Evolutionary conservation across 1,140 invertebrate species (phyloP).

Genomic region (Panulirus ornatus): DNA sequence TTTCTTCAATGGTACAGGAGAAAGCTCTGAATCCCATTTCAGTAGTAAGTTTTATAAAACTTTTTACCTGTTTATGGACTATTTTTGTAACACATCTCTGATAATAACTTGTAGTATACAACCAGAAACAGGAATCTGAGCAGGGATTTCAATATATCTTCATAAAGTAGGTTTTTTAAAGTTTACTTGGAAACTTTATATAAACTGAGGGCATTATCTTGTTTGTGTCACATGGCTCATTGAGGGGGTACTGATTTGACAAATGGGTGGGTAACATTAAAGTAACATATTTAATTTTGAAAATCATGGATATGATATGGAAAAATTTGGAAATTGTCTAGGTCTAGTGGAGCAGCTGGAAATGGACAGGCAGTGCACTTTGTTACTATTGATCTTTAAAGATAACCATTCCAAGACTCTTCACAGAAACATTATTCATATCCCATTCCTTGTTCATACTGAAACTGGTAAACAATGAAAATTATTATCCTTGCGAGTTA

Average conservation of each 20-base stretch:
- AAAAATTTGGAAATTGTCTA: neutral
- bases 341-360: neutral
- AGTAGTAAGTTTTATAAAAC: neutral
- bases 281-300: neutral
- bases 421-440: neutral
- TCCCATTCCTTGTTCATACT: neutral
- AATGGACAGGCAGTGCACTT: neutral
- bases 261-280: neutral
- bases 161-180: neutral
- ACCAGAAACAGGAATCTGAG: slow-evolving; percentile 15
- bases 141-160: neutral
- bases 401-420: neutral
- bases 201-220: slow-evolving; percentile 8
- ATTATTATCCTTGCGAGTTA: neutral
- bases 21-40: neutral
- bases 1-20: neutral
- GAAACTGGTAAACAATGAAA: neutral
- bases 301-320: neutral
- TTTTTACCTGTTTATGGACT: neutral
- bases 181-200: neutral
- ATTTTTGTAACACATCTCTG: slow-evolving; percentile 3
- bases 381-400: neutral
- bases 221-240: too few species aligned
- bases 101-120: neutral
- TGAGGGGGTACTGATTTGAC: neutral